phyloP scores from a whole-genome alignment of 2,113 vertebrate genomes.

The Pituophis catenifer region DNA sequence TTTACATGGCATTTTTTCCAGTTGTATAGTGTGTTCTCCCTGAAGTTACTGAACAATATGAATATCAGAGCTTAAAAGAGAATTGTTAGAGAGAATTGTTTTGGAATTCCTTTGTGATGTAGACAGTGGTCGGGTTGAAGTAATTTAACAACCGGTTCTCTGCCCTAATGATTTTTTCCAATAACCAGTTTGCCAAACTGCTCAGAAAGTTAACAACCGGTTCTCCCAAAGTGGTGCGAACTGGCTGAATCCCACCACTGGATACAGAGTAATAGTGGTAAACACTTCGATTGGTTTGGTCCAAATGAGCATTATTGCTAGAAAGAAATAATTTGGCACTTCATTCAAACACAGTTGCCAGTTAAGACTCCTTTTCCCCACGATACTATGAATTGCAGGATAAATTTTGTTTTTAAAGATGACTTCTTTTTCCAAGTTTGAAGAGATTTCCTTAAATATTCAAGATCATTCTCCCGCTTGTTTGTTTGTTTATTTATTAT shows the following conservation, averaged over 20 bases:
- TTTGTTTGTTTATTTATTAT: background rate
- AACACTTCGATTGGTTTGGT: background rate
- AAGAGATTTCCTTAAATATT: conserved; percentile 21
- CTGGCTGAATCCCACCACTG: no score
- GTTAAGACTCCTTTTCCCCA: background rate
- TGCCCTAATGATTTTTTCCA: no score
- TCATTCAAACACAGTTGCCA: background rate
- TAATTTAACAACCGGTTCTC: no score
- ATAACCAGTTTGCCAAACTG: no score
- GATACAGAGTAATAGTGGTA: background rate
- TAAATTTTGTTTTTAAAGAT: conserved; percentile 44
- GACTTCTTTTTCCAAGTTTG: conserved; percentile 53
- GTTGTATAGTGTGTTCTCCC: background rate
- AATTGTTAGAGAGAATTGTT: background rate
- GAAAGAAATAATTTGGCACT: background rate
- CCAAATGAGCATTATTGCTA: background rate
- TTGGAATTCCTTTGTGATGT: background rate
- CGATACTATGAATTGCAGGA: background rate
- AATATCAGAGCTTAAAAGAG: background rate
- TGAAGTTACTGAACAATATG: background rate
- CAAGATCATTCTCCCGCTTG: no score
- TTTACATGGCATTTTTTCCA: background rate
- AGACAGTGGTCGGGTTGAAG: no score
- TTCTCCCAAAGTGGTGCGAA: no score
- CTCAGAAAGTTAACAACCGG: no score